Conservation (phyloP, 1,140 invertebrate genomes). For the Ectropis grisescens region DNA sequence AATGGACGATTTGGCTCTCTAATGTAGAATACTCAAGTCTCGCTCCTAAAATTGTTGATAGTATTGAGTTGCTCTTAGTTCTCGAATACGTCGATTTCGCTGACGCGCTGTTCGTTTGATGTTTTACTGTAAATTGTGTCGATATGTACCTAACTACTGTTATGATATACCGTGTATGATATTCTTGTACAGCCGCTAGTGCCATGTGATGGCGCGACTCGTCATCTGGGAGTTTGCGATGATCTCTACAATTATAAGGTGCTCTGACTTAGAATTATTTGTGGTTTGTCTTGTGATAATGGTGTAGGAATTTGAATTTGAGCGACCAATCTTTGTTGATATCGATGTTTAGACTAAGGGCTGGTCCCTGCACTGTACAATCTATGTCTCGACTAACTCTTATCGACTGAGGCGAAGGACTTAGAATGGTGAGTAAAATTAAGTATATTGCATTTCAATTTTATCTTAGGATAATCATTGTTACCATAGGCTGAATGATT, state of each 20-base stretch:
- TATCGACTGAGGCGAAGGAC: constrained; percentile 2
- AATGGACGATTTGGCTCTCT: constrained; percentile 29
- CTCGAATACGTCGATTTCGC: constrained; percentile 1
- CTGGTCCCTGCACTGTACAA: constrained; percentile 40
- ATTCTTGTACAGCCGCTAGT: constrained; percentile 50
- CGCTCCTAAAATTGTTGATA: constrained; percentile 4
- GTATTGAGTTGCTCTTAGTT: constrained; percentile 5
- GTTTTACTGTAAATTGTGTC: constrained; percentile 52
- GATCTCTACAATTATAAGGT: constrained; percentile 69
- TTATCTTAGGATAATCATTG: constrained; percentile 34
- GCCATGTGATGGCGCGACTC: constrained; percentile 53
- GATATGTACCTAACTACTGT: constrained; percentile 47
- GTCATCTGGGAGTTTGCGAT: constrained; percentile 45
- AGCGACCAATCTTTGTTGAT: constrained; percentile 55
- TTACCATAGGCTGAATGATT: constrained; percentile 31
- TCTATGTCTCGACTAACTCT: constrained; percentile 7
- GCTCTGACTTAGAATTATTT: constrained; percentile 64
- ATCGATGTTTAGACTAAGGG: constrained; percentile 41
- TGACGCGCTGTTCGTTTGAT: constrained; percentile 39
- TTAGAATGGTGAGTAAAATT: constrained; percentile 9
- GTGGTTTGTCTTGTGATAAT: constrained; percentile 61
- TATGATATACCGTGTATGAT: constrained; percentile 46
- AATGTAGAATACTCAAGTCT: constrained; percentile 40
- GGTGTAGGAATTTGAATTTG: constrained; percentile 41
- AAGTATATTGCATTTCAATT: constrained; percentile 46